Conservation (phyloP, 2,113 vertebrate genomes). For the Centropristis striata region DNA sequence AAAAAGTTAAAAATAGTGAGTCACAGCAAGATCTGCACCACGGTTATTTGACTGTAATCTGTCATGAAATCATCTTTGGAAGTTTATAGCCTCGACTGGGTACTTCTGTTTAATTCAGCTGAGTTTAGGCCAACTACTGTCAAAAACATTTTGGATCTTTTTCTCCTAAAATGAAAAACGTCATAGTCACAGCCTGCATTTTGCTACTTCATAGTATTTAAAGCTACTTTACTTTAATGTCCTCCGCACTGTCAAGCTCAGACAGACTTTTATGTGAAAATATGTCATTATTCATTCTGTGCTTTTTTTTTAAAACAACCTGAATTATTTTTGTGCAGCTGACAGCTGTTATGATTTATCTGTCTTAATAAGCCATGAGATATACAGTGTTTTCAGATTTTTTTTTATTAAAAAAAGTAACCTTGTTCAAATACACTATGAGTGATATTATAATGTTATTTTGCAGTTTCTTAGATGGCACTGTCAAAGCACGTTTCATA, state of each 20-base stretch:
- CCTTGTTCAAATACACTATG: background rate
- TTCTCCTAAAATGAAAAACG: background rate
- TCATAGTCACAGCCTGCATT: conserved; percentile 9
- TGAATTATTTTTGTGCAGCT: conserved; percentile 20
- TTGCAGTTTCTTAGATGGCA: background rate
- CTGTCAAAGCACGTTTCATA: conserved; percentile 35
- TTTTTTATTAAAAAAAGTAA: background rate
- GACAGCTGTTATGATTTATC: conserved; percentile 11
- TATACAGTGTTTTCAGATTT: background rate
- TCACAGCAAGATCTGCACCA: conserved; percentile 32
- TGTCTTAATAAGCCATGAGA: conserved; percentile 18
- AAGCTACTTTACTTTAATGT: conserved; percentile 28
- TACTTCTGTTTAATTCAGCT: conserved; percentile 2
- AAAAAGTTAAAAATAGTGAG: conserved; percentile 45
- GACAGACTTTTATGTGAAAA: conserved; percentile 11
- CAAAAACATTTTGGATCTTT: conserved; percentile 25
- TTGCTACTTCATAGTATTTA: conserved; percentile 10
- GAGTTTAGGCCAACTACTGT: conserved; percentile 23
- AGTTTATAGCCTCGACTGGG: background rate
- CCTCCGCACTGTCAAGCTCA: conserved; percentile 6
- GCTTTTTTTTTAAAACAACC: conserved; percentile 6
- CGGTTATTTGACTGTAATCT: conserved; percentile 40
- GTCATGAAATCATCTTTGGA: conserved; percentile 29
- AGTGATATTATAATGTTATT: conserved; percentile 25
- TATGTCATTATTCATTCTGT: conserved; percentile 27